These are phyloP conservation scores for Labeo rohita DNA, from an alignment of 2,113 vertebrate genomes.

Conservation along the genomic window DNA sequence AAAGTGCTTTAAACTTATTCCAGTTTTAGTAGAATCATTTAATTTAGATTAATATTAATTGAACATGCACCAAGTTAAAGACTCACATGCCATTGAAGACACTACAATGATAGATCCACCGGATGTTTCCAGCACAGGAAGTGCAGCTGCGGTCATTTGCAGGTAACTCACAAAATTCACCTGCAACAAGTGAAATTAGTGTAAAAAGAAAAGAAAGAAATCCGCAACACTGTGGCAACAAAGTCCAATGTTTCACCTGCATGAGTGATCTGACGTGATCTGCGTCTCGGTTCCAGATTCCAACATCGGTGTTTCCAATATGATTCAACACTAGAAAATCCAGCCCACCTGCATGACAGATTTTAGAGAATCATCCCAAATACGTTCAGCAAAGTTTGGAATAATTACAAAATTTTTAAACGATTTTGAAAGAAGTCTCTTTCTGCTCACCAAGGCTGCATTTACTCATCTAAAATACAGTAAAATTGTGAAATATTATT, in stretches of 20 bases:
- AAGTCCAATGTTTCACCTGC: constrained; percentile 68
- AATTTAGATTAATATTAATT: neutral
- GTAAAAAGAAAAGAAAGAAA: neutral
- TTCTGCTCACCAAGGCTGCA: too few species aligned
- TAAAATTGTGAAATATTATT: too few species aligned
- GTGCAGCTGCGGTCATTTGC: constrained; percentile 63
- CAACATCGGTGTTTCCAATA: constrained; percentile 65
- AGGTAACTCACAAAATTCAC: constrained; percentile 77
- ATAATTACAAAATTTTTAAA: neutral
- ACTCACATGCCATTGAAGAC: constrained; percentile 74
- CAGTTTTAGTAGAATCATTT: neutral
- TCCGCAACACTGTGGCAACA: neutral
- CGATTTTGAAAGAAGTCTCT: too few species aligned
- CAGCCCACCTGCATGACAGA: constrained; percentile 67
- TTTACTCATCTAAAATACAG: too few species aligned
- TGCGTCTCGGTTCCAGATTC: constrained; percentile 66
- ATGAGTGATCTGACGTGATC: constrained; percentile 72
- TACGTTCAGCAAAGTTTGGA: neutral
- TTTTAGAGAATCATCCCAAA: too few species aligned
- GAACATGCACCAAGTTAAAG: neutral
- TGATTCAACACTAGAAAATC: constrained; percentile 79
- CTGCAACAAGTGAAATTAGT: constrained; percentile 46
- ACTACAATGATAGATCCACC: constrained; percentile 70
- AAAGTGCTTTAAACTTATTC: neutral
- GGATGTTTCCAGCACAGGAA: constrained; percentile 67